Evolutionary conservation across 2,888 invertebrate species (phyloP), one percentile per base, ranked within the genome.

Genomic region (Augochlorella aurata): DNA sequence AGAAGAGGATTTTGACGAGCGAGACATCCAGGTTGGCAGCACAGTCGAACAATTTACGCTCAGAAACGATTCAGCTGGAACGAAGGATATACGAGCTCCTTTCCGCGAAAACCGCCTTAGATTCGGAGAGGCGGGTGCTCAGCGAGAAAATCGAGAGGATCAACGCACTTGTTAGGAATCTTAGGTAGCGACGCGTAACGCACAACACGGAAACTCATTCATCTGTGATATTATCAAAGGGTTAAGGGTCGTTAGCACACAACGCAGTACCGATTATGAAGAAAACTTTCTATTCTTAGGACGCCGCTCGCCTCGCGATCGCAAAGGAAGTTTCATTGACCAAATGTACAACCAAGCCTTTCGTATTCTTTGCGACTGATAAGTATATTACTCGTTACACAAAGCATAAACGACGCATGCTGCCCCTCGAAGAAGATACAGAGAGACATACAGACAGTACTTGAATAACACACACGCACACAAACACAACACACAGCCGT

Each of bases 141-240:
- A 90, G 88, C 77, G 92, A 92, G 44, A 92, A 93, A 74, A 92
- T 93, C 45, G 92, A 93, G 71, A 90, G 90, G 79, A 90, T 93
- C 80, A 92, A 92, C 75, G 87, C 90, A 79, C 90, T 93, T 84
- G 89, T 93, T 81, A 92, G 90, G 81, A 90, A 90, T 85, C 89
- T 92, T 89, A 93, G 93, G 91, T 93, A 93, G 92, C 92, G 90
- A 92, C 90, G 89, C 88, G 90, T 88, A 87, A 92, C 90, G 91
- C 91, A 90, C 92, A 92, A 92, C 92, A 93, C 91, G 92, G 92
- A 92, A 92, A 93, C 92, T 92, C 91, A 91, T 92, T 92, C 92
- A 91, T 93, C 93, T 93, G 93, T 93, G 93, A 93, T 93, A 93
- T 93, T 93, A 92, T 91, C 92, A 88, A 91, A 91, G 92, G 91